These are phyloP conservation scores for Acanthochromis polyacanthus DNA, from an alignment of 2,113 vertebrate species.

Conservation along the genomic window DNA sequence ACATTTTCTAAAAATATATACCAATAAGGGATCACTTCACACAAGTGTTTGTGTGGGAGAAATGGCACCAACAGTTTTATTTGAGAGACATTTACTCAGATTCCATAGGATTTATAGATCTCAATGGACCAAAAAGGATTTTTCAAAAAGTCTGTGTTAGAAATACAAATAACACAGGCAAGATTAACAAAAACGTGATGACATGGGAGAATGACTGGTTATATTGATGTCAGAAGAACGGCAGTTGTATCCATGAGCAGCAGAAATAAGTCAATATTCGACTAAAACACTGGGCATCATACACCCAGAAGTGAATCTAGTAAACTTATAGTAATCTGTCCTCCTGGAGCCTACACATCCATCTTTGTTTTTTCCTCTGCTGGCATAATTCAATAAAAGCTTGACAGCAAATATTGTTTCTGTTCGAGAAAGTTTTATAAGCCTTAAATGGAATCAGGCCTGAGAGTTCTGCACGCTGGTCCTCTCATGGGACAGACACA, in stretches of 20 bases:
- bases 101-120: conserved; percentile 26
- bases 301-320: conserved; percentile 15
- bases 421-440: conserved; percentile 72
- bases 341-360: conserved; percentile 25
- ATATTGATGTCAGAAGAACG: not conserved
- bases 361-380: conserved; percentile 26
- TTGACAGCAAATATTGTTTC: conserved; percentile 80
- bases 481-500: conserved; percentile 55
- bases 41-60: not conserved
- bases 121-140: not conserved
- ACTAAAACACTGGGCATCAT: not conserved
- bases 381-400: conserved; percentile 73
- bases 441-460: conserved; percentile 74
- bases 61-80: no score
- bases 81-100: conserved; percentile 4
- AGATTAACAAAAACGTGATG: not conserved
- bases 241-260: conserved; percentile 5
- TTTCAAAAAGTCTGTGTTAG: not conserved
- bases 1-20: not conserved
- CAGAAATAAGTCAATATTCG: not conserved
- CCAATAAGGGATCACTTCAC: not conserved
- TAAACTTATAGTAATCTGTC: conserved; percentile 38
- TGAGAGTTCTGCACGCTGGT: conserved; percentile 62
- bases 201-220: not conserved
- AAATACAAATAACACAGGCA: not conserved